Evolutionary conservation across 1,140 invertebrate species (phyloP), one percentile per base, ranked within the genome.

Genomic region (Eumaeus atala): DNA sequence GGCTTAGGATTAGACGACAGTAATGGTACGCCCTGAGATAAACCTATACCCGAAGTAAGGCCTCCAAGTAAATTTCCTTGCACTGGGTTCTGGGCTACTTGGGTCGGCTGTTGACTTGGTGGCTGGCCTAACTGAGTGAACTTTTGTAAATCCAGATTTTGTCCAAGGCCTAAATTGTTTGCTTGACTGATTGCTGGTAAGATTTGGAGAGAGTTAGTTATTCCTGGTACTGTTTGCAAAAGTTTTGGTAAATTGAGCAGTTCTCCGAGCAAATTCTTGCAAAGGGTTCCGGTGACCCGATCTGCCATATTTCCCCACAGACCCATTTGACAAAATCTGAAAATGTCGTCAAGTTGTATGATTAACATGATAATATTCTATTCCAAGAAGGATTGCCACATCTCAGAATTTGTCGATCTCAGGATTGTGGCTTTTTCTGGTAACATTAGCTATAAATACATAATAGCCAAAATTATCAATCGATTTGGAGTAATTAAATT

Each of bases 271-370:
- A 79, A 18, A 34, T 80, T 75, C 53, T 80, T 81, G 44, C 84
- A 87, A 1, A 83, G 35, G 3, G 63, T 66, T 6, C 73, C 77
- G 14, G 71, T 68, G 4, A 84, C 17, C 37, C 81, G 60, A 17
- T 82, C 79, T 0, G 62, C 77, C 67, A 84, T 84, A 48, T 80
- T 74, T 11, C 79, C 84, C 84, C 84, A 87, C 7, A 84, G 48
- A 10, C 81, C 84, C 65, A 87, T 84, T 68, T 87, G 81, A 50
- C 84, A 87, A 52, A 81, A 87, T 57, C 84, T 87, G 64, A 16
- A 79, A 76, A 54, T 48, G 33, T 54, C 51, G 9, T 48, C 8
- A 36, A 5, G 35, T 12, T 38, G 44, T 33, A 17, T 42, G 6
- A 35, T 48, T 37, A 9, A 16, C 50, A 28, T n/a, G n/a, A 16